Conservation (phyloP, 2,888 invertebrate species). For the Leptinotarsa peninsularis region DNA sequence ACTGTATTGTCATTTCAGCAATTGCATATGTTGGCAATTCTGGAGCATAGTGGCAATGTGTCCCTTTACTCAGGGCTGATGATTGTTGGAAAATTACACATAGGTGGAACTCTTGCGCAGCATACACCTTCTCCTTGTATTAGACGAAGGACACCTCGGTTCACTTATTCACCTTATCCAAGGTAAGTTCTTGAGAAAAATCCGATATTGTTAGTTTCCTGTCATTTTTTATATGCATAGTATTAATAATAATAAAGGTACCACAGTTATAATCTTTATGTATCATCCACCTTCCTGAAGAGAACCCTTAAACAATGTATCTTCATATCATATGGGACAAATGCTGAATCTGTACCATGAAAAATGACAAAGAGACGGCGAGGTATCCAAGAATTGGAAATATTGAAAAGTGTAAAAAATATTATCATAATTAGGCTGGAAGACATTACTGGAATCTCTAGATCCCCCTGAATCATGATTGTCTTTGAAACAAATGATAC, state of each 20-base stretch:
- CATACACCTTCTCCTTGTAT: slow-evolving; percentile 68
- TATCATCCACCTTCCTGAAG: too few relatives aligned
- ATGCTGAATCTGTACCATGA: too few relatives aligned
- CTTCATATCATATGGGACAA: too few relatives aligned
- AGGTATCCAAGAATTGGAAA: neutral
- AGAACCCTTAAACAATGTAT: too few relatives aligned
- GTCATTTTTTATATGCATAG: neutral
- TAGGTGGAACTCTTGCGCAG: slow-evolving; percentile 77
- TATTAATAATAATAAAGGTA: too few relatives aligned
- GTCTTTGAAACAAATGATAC: too few relatives aligned
- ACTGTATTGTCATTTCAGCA: slow-evolving; percentile 64
- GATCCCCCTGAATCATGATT: too few relatives aligned
- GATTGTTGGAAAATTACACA: slow-evolving; percentile 86
- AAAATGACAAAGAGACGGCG: neutral
- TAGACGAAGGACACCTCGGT: slow-evolving; percentile 62
- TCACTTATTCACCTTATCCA: slow-evolving; percentile 70
- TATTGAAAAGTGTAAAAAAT: neutral
- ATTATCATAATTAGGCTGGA: too few relatives aligned
- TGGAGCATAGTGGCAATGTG: slow-evolving; percentile 84
- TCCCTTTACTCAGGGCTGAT: slow-evolving; percentile 86
- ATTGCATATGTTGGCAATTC: slow-evolving; percentile 84
- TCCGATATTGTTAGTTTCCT: neutral
- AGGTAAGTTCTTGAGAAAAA: slow-evolving; percentile 58
- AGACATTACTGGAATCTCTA: too few relatives aligned
- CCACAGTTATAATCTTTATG: too few relatives aligned